phyloP scores from a whole-genome alignment of 2,113 vertebrate species.

The Calidris pygmaea region DNA sequence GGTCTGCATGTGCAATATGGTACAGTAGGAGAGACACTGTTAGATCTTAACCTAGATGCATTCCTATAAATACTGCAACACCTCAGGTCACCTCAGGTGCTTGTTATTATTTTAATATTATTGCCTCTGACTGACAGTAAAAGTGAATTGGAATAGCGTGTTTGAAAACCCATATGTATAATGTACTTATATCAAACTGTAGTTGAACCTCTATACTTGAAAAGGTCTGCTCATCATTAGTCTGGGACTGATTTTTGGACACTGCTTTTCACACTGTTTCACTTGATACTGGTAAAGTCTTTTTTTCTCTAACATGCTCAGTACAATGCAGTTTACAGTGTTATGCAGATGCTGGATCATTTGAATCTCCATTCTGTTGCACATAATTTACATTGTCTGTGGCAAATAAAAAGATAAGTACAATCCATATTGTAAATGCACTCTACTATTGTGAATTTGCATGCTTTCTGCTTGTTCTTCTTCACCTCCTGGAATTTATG shows the following conservation, averaged over 20 bases:
- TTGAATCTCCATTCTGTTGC: constrained; percentile 65
- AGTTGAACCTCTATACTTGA: not conserved
- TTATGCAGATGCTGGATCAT: constrained; percentile 68
- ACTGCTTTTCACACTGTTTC: not conserved
- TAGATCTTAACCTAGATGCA: not conserved
- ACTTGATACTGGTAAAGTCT: constrained; percentile 2
- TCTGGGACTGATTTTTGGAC: not conserved
- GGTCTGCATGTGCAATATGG: not conserved
- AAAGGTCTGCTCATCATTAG: not conserved
- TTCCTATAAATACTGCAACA: not conserved
- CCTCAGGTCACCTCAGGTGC: not conserved
- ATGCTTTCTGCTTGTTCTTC: constrained; percentile 46
- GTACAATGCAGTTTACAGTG: constrained; percentile 61
- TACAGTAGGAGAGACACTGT: not conserved
- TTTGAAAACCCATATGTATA: not conserved
- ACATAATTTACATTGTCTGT: constrained; percentile 73
- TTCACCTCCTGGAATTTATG: constrained; percentile 66
- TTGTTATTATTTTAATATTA: not conserved
- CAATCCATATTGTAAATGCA: constrained; percentile 76
- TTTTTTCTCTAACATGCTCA: constrained; percentile 19
- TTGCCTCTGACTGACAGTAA: not conserved
- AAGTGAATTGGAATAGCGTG: not conserved
- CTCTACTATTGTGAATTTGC: constrained; percentile 62
- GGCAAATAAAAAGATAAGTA: constrained; percentile 80
- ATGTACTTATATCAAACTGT: not conserved